These are phyloP conservation scores for Fukomys damarensis DNA, from an alignment of 2,113 vertebrate species.

Conservation along the genomic window DNA sequence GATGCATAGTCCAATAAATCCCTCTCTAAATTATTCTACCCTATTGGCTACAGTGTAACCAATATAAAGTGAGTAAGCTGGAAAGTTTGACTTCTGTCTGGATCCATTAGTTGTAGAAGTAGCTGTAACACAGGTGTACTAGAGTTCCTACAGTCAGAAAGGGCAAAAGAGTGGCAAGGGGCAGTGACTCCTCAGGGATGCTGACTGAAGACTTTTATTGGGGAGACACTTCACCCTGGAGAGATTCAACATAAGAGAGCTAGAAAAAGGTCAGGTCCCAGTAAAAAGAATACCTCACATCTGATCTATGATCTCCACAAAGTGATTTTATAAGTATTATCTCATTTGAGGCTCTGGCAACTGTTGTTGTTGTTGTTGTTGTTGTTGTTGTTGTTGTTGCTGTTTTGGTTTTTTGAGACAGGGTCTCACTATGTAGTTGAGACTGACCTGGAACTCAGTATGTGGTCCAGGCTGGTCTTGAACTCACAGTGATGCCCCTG, in stretches of 20 bases:
- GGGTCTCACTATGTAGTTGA: no score
- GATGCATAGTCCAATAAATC: background rate
- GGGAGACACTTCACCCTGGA: background rate
- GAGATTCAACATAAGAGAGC: background rate
- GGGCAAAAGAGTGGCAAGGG: background rate
- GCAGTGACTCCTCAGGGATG: background rate
- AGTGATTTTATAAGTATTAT: background rate
- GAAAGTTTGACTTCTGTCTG: background rate
- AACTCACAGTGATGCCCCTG: no score
- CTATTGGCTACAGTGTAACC: background rate
- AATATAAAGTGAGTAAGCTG: conserved; percentile 12
- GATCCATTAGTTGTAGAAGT: background rate
- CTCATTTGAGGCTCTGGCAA: background rate
- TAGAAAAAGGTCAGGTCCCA: background rate
- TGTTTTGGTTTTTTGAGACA: no score
- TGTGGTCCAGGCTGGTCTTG: no score
- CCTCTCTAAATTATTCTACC: background rate
- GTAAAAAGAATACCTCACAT: background rate
- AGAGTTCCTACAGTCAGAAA: background rate
- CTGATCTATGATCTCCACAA: background rate
- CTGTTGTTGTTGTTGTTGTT: no score
- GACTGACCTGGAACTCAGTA: no score
- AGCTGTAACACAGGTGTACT: background rate
- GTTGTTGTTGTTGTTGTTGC: no score
- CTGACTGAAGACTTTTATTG: background rate